Percentiles rank a stretch among this genome's conserved stretches.
These are phyloP conservation scores for Tautogolabrus adspersus DNA, from an alignment of 2,113 vertebrate species.

Conservation along the genomic window DNA sequence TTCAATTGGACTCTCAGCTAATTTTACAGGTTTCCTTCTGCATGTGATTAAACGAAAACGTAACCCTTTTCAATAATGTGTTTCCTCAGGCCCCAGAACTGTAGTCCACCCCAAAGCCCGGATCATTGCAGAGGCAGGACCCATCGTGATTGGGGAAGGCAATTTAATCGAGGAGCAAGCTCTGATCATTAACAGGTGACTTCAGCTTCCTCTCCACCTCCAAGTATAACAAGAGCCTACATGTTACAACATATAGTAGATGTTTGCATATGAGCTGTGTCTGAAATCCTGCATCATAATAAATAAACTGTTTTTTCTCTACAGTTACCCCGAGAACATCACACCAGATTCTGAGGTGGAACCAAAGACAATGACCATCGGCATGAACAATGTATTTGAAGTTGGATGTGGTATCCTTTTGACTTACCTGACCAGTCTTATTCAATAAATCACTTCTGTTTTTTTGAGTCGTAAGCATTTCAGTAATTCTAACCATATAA, in stretches of 20 bases:
- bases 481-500: not conserved
- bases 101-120: slow-evolving; percentile 97
- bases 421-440: not conserved
- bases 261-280: too few relatives aligned
- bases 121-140: slow-evolving; percentile 95
- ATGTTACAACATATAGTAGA: not conserved
- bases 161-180: slow-evolving; percentile 99
- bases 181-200: slow-evolving; percentile 92
- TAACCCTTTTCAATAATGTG: not conserved
- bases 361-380: slow-evolving; percentile 95
- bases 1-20: not conserved
- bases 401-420: slow-evolving; percentile 96
- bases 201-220: not conserved
- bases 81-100: slow-evolving; percentile 88
- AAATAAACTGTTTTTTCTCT: not conserved
- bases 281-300: too few relatives aligned
- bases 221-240: not conserved
- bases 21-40: not conserved
- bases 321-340: slow-evolving; percentile 94
- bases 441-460: not conserved
- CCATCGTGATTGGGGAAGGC: slow-evolving; percentile 96
- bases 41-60: not conserved
- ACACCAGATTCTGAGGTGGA: slow-evolving; percentile 89
- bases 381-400: slow-evolving; percentile 98
- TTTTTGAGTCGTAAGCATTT: not conserved